phyloP scores from a whole-genome alignment of 2,113 vertebrate genomes.

The Cromileptes altivelis region DNA sequence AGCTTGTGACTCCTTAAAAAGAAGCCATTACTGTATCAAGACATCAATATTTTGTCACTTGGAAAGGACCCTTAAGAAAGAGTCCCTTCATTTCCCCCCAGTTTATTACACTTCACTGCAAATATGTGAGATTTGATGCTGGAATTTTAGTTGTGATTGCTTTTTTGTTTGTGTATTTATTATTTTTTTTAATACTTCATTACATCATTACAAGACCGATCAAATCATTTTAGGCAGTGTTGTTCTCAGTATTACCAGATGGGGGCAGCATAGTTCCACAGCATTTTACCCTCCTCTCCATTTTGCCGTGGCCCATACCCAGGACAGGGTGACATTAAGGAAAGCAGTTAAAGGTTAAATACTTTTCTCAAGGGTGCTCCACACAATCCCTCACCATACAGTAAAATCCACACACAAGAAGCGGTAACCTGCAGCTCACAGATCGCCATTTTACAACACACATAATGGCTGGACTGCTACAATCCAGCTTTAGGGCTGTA shows the following conservation, averaged over 20 bases:
- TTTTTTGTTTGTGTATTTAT: too few relatives aligned
- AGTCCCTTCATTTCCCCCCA: too few relatives aligned
- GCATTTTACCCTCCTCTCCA: background rate
- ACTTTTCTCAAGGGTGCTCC: slow-evolving; percentile 73
- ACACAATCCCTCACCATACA: slow-evolving; percentile 45
- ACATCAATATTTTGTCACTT: too few relatives aligned
- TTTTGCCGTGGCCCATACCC: slow-evolving; percentile 50
- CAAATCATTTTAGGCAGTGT: background rate
- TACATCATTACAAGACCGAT: background rate
- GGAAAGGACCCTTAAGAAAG: too few relatives aligned
- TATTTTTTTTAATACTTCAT: too few relatives aligned
- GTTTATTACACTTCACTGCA: background rate
- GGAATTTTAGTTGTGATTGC: background rate
- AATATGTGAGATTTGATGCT: background rate
- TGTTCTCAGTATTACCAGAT: slow-evolving; percentile 43
- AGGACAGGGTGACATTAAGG: slow-evolving; percentile 75
- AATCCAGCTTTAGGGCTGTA: slow-evolving; percentile 36
- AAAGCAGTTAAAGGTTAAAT: slow-evolving; percentile 82
- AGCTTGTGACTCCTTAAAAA: too few relatives aligned
- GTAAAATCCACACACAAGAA: slow-evolving; percentile 43
- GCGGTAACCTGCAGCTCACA: slow-evolving; percentile 50
- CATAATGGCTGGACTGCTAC: slow-evolving; percentile 24
- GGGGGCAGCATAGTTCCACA: slow-evolving; percentile 76
- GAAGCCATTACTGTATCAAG: too few relatives aligned
- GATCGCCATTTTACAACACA: slow-evolving; percentile 39